A percentile compares a stretch with the other conserved stretches of the same genome.
These are phyloP conservation scores for Salminus brasiliensis DNA, from an alignment of 2,113 vertebrate species.

Conservation along the genomic window DNA sequence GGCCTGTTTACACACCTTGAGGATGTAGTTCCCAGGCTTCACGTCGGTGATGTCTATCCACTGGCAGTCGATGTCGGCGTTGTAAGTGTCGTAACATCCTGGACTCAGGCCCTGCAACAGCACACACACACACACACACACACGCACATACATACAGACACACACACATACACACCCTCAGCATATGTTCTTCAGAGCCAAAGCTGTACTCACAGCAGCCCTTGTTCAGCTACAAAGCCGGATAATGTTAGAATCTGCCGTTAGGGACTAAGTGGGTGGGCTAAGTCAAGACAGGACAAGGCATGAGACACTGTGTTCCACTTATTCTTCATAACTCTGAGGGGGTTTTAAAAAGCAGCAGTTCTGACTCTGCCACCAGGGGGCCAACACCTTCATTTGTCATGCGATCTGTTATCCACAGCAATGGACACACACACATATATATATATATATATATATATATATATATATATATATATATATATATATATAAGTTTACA, in stretches of 20 bases:
- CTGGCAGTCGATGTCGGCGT: conserved; percentile 97
- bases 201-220: neutral
- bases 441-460: too few species aligned
- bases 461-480: too few species aligned
- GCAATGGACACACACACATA: too few species aligned
- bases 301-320: neutral
- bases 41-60: conserved; percentile 99
- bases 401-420: too few species aligned
- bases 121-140: neutral
- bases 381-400: too few species aligned
- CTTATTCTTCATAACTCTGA: too few species aligned
- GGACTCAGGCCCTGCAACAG: conserved; percentile 88
- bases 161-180: neutral
- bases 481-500: too few species aligned
- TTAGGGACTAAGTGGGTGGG: neutral
- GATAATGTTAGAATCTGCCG: neutral
- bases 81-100: conserved; percentile 96
- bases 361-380: neutral
- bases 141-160: neutral
- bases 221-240: neutral
- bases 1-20: conserved; percentile 86
- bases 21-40: conserved; percentile 93
- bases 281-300: neutral
- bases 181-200: neutral
- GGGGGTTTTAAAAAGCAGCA: neutral